phyloP scores from a whole-genome alignment of 2,888 invertebrate genomes.

The Drosophila seclusa region DNA sequence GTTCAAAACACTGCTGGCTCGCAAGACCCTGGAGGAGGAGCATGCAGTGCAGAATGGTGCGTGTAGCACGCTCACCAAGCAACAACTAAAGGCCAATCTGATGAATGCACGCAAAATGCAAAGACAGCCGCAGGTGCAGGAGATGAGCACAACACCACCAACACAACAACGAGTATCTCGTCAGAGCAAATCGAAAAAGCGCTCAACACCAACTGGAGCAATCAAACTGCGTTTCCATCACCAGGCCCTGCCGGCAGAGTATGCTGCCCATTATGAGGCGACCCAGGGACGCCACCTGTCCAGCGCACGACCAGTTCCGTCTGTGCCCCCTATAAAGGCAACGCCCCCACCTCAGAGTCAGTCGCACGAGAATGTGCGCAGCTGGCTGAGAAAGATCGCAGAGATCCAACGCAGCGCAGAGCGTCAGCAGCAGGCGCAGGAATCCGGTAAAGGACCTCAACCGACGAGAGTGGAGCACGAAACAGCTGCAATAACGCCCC shows the following conservation, averaged over 20 bases:
- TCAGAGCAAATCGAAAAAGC: constrained; percentile 52
- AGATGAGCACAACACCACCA: constrained; percentile 8
- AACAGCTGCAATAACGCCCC: neutral
- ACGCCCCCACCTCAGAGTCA: constrained; percentile 81
- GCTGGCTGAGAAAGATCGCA: constrained; percentile 91
- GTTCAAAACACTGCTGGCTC: constrained; percentile 69
- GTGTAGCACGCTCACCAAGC: constrained; percentile 76
- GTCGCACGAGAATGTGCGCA: constrained; percentile 89
- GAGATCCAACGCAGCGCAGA: constrained; percentile 87
- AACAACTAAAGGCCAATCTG: constrained; percentile 82
- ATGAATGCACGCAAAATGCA: constrained; percentile 68
- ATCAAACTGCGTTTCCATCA: constrained; percentile 93
- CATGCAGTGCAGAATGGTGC: constrained; percentile 59
- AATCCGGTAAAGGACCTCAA: constrained; percentile 15
- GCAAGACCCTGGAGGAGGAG: constrained; percentile 39
- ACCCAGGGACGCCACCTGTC: constrained; percentile 86
- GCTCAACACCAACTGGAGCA: constrained; percentile 84
- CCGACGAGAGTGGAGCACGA: neutral
- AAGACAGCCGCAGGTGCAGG: constrained; percentile 26
- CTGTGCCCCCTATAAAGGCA: constrained; percentile 79
- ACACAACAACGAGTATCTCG: constrained; percentile 32
- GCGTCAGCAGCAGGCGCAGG: constrained; percentile 60
- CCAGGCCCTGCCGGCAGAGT: constrained; percentile 91
- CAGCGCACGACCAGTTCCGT: constrained; percentile 64
- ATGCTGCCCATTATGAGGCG: constrained; percentile 92